These are phyloP conservation scores for Cyrtorhinus lividipennis DNA, from an alignment of 1,140 invertebrate species.

Conservation along the genomic window DNA sequence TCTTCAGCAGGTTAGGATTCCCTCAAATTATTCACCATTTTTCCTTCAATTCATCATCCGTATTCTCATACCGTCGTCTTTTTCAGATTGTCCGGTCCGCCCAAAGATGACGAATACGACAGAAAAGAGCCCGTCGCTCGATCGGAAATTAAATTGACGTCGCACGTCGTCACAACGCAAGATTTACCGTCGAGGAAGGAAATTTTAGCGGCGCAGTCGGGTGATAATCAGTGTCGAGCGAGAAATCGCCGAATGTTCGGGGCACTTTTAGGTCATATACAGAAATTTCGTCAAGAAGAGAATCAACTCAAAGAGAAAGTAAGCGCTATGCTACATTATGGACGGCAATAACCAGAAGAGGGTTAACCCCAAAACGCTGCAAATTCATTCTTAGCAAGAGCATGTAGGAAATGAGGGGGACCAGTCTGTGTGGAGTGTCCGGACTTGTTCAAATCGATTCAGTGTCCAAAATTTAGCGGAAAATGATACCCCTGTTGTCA, in stretches of 20 bases:
- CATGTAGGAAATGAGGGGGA: too few relatives aligned
- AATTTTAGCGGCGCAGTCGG: slow-evolving; percentile 65
- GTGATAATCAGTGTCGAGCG: slow-evolving; percentile 66
- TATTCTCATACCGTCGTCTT: too few relatives aligned
- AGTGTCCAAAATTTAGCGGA: too few relatives aligned
- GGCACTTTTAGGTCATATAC: slow-evolving; percentile 78
- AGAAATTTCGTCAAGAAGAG: slow-evolving; percentile 91
- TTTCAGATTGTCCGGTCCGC: slow-evolving; percentile 25
- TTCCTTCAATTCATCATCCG: too few relatives aligned
- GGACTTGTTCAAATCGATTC: too few relatives aligned
- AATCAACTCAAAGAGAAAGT: slow-evolving; percentile 61
- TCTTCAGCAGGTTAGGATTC: slow-evolving; percentile 25
- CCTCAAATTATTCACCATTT: too few relatives aligned
- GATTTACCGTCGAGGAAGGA: slow-evolving; percentile 57
- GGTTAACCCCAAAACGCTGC: too few relatives aligned
- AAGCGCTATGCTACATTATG: slow-evolving; percentile 20
- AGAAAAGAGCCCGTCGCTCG: not conserved
- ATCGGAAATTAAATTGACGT: slow-evolving; percentile 31
- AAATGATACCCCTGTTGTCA: too few relatives aligned
- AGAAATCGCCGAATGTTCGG: slow-evolving; percentile 92
- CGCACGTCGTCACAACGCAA: slow-evolving; percentile 44
- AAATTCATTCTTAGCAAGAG: too few relatives aligned
- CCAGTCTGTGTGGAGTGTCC: too few relatives aligned
- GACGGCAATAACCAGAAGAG: not conserved
- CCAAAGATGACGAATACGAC: slow-evolving; percentile 20